Conservation (phyloP, 2,113 vertebrate species). For the Pristiophorus japonicus region DNA sequence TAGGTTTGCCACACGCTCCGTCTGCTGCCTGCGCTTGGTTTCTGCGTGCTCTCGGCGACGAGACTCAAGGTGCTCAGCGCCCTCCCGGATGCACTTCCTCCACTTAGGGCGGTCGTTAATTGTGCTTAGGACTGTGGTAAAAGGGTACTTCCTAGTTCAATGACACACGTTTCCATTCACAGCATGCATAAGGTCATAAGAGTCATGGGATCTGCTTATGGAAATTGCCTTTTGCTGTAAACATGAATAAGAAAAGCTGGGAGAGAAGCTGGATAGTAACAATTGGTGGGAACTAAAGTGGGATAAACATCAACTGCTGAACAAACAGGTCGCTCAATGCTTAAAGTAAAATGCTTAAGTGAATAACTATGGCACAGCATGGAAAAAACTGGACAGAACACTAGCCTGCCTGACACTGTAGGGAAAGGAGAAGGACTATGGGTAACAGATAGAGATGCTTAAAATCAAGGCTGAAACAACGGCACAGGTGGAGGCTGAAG, state of each 20-base stretch:
- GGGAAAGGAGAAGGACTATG: neutral
- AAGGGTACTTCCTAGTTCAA: neutral
- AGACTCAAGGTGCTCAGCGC: too few species aligned
- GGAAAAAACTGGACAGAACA: neutral
- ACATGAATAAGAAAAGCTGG: neutral
- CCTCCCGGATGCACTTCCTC: too few species aligned
- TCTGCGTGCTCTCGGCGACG: too few species aligned
- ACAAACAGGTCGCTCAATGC: too few species aligned
- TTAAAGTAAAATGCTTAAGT: too few species aligned
- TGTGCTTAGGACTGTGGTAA: too few species aligned
- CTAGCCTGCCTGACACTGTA: neutral
- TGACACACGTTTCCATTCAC: neutral
- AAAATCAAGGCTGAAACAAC: neutral
- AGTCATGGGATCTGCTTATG: neutral
- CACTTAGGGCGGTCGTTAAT: too few species aligned
- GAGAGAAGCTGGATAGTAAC: neutral
- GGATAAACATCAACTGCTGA: neutral
- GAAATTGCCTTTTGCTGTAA: neutral
- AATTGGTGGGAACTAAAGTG: neutral
- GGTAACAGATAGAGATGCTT: neutral
- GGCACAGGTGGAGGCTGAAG: neutral
- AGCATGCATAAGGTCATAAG: neutral
- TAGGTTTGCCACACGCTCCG: too few species aligned
- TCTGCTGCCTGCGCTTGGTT: too few species aligned
- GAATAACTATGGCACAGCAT: neutral